A percentile compares a stretch with the other conserved stretches of the same genome.
Evolutionary conservation across 2,888 invertebrate genomes (phyloP).

Genomic region (Rhingia rostrata): DNA sequence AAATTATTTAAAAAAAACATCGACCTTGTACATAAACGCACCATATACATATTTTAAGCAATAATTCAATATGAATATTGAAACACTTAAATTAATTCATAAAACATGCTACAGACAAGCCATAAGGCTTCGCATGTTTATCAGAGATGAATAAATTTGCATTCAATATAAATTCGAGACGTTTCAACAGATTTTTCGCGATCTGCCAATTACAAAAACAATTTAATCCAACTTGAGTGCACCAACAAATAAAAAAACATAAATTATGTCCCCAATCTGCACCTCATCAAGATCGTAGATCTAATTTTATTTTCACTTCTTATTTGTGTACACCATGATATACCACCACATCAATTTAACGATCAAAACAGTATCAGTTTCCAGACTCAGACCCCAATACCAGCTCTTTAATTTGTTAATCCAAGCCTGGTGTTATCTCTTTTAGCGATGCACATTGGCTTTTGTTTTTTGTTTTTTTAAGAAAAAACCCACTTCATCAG

Average conservation of each 20-base stretch:
- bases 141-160: no score
- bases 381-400: background rate
- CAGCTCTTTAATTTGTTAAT: constrained; percentile 3
- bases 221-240: background rate
- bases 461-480: background rate
- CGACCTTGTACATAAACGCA: no score
- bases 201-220: no score
- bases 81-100: no score
- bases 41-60: no score
- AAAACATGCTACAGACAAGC: no score
- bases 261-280: background rate
- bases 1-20: no score
- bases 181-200: no score
- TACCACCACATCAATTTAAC: constrained; percentile 7
- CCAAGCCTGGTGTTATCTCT: constrained; percentile 28
- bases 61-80: no score
- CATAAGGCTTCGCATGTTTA: no score
- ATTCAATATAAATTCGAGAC: no score
- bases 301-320: constrained; percentile 4
- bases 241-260: background rate
- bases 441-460: constrained; percentile 15
- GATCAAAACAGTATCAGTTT: constrained; percentile 18
- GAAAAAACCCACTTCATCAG: background rate
- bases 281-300: constrained; percentile 5
- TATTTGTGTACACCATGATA: constrained; percentile 35